Conservation (phyloP, 1,140 invertebrate genomes). For the Drosophila lacertosa region DNA sequence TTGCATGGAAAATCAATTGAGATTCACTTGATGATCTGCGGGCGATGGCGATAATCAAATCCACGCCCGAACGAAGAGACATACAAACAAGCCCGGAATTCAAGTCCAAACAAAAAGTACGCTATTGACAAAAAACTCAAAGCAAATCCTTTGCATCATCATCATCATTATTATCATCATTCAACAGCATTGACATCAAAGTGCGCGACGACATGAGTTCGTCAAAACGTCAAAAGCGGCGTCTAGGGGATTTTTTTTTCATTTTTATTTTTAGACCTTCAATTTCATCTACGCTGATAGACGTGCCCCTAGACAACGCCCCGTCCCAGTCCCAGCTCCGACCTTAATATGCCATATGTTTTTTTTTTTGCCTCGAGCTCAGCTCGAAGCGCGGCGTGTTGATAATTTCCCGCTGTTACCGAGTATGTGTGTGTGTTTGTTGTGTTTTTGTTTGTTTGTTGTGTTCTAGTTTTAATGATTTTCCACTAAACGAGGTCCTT, state of each 20-base stretch:
- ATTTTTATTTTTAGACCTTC: constrained; percentile 66
- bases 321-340: neutral
- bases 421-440: constrained; percentile 31
- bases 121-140: constrained; percentile 29
- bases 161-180: constrained; percentile 28
- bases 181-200: constrained; percentile 55
- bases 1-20: constrained; percentile 57
- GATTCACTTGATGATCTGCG: constrained; percentile 43
- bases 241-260: constrained; percentile 27
- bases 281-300: constrained; percentile 52
- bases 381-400: constrained; percentile 29
- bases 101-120: constrained; percentile 50
- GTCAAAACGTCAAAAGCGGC: constrained; percentile 60
- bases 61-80: constrained; percentile 18
- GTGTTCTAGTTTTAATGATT: constrained; percentile 80
- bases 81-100: constrained; percentile 48
- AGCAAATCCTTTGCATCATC: constrained; percentile 53
- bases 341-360: constrained; percentile 31
- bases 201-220: constrained; percentile 69
- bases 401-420: constrained; percentile 52
- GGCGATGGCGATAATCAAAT: constrained; percentile 22
- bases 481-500: constrained; percentile 71
- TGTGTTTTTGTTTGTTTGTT: constrained; percentile 73
- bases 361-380: constrained; percentile 32
- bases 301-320: constrained; percentile 37